Conservation (phyloP, 2,888 invertebrate species). For the Euzophera pinguis region DNA sequence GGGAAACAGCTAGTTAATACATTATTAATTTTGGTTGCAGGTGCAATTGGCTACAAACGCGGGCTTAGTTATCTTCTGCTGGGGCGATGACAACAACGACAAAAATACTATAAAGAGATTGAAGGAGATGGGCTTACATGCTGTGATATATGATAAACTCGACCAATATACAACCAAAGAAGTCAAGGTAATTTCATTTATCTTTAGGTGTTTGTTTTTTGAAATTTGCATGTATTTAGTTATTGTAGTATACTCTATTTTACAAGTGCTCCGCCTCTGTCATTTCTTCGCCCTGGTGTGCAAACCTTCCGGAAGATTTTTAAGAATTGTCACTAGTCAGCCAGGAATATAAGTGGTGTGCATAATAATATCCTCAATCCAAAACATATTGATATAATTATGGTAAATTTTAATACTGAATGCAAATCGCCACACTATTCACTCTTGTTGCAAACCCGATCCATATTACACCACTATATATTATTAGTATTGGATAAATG, state of each 20-base stretch:
- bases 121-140: slow-evolving; percentile 94
- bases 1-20: too few species aligned
- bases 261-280: not conserved
- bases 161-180: slow-evolving; percentile 86
- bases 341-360: too few species aligned
- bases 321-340: not conserved
- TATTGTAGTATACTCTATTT: not conserved
- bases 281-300: not conserved
- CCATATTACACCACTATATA: too few species aligned
- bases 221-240: not conserved
- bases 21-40: slow-evolving; percentile 46
- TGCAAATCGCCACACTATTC: too few species aligned
- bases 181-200: slow-evolving; percentile 73
- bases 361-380: too few species aligned
- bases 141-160: slow-evolving; percentile 97
- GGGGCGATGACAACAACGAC: slow-evolving; percentile 98
- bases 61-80: slow-evolving; percentile 95
- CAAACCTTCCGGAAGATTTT: not conserved
- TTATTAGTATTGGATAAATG: too few species aligned
- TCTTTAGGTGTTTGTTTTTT: not conserved
- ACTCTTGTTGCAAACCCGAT: too few species aligned
- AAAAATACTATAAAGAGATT: slow-evolving; percentile 90
- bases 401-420: too few species aligned
- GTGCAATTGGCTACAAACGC: slow-evolving; percentile 88
- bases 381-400: too few species aligned